Percentiles rank a stretch among this genome's conserved stretches.
Conservation (phyloP, 2,888 invertebrate species). For the Tenthredo livida region DNA sequence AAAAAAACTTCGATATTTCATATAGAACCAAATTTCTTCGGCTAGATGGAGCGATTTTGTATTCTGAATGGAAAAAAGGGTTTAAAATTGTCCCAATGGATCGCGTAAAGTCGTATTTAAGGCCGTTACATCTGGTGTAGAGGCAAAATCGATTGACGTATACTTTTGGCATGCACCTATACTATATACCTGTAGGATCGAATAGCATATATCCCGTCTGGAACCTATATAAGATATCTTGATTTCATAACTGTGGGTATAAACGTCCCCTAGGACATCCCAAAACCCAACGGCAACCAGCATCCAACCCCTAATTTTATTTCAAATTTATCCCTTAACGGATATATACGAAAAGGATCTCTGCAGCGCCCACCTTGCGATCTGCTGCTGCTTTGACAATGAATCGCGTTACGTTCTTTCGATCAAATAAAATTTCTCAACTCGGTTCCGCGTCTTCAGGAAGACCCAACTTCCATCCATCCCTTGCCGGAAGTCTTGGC, state of each 20-base stretch:
- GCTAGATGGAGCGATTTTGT: neutral
- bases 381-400: neutral
- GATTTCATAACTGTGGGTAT: conserved; percentile 58
- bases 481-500: neutral
- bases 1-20: neutral
- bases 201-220: neutral
- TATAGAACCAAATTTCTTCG: neutral
- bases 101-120: neutral
- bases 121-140: neutral
- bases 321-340: conserved; percentile 52
- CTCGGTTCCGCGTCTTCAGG: neutral
- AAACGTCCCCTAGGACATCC: conserved; percentile 17
- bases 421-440: conserved; percentile 20
- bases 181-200: neutral
- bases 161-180: neutral
- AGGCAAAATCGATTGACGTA: conserved; percentile 11
- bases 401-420: conserved; percentile 6
- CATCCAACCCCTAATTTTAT: conserved; percentile 55
- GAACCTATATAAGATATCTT: conserved; percentile 53
- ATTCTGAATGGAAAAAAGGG: neutral
- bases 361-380: conserved; percentile 40
- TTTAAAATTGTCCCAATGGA: neutral
- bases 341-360: conserved; percentile 45
- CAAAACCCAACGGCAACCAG: conserved; percentile 55
- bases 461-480: neutral